Base-by-base conservation (phyloP, 2,888 invertebrate genomes). In the Diaperis boleti region DNA sequence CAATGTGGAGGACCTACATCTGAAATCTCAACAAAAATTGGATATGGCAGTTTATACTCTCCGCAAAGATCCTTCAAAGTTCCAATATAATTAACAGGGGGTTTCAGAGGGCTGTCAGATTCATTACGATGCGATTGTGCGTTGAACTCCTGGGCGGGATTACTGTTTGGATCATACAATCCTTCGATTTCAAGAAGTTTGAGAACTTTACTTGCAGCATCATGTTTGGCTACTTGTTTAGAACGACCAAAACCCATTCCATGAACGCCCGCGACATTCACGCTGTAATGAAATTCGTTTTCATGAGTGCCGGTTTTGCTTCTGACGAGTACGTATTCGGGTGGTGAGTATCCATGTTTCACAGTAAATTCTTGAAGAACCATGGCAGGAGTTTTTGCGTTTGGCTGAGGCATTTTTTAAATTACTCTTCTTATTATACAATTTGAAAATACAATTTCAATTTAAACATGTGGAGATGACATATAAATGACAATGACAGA, bases 1-100 rank as follows among this genome's bases (percentile, higher is more conserved):
- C 83, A 82, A 81, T 90, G 90, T 31, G 90, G 85, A 11, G 89
- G 89, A 37, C 90, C 90, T 67, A 87, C 84, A 78, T 88, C 89
- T 10, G 85, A 84, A 63, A 87, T 83, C 75, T 85, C 82, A 57
- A 78, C 73, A 79, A 87, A 89, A 37, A 78, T 74, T 1, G 86
- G 86, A 8, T 75, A 77, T 11, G 85, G 82, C 50, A 90, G 81
- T 64, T 83, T 84, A 59, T 80, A 74, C 35, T 78, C 77, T 3
- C 65, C 74, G 75, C 85, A 85, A 60, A 85, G 73, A 72, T 85
- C 86, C 37, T 72, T 70, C 47, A 81, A 65, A 1, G 66, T 65
- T 11, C 71, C 75, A 66, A 69, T 64, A 10, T 18, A 69, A 60
- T 76, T 77, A 3, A 72, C 49, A 2, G 69, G 67, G 2, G 68